phyloP scores from a whole-genome alignment of 2,888 invertebrate genomes.

The Parapristionchus giblindavisi region DNA sequence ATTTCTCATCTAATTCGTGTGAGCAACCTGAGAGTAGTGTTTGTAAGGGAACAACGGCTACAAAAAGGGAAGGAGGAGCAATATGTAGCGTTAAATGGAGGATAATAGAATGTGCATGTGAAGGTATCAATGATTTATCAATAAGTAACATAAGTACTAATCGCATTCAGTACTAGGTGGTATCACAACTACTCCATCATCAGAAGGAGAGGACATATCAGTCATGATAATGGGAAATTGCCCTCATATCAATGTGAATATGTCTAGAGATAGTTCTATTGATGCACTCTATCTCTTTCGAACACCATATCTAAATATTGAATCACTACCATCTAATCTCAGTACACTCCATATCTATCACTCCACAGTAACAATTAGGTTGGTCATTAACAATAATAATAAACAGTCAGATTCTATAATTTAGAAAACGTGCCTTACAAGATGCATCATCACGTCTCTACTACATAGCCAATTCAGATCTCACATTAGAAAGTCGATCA shows the following conservation, averaged over 20 bases:
- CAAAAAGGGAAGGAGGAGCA: background rate
- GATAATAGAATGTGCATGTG: constrained; percentile 24
- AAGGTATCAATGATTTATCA: too few species aligned
- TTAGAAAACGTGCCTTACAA: background rate
- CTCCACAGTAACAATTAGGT: constrained; percentile 2
- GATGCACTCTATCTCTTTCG: constrained; percentile 19
- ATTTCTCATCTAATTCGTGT: constrained; percentile 18
- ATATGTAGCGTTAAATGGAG: constrained; percentile 18
- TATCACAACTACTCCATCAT: background rate
- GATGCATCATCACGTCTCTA: background rate
- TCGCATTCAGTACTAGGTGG: too few species aligned
- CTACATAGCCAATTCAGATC: constrained; percentile 3
- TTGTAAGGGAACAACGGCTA: constrained; percentile 1
- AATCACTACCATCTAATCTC: background rate
- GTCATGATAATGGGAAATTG: constrained; percentile 18
- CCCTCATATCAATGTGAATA: background rate
- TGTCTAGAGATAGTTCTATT: background rate
- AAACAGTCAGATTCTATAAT: background rate
- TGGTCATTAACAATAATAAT: background rate
- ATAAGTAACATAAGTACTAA: too few species aligned
- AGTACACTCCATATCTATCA: constrained; percentile 21
- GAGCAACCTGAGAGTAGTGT: background rate
- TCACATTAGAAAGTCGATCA: background rate
- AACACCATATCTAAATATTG: background rate
- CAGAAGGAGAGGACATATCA: background rate